Conservation (phyloP, 92 coral and sea anemone species). For the Porites cylindrica region DNA sequence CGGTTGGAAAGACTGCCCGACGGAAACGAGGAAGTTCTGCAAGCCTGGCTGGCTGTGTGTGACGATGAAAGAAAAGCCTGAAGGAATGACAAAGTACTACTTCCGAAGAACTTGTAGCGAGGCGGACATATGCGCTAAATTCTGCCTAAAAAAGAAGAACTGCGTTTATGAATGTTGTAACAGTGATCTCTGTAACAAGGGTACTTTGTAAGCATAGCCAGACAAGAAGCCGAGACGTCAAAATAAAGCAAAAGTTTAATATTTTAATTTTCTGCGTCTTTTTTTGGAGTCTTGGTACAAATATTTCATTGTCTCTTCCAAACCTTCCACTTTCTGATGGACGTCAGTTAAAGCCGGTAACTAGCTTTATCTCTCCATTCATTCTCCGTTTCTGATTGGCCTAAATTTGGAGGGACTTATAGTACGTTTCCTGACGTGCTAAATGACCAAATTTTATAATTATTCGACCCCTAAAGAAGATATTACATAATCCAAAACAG, state of each 20-base stretch:
- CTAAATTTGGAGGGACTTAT: no score
- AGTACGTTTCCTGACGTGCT: no score
- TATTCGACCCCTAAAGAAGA: no score
- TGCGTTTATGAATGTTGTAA: slow-evolving; percentile 56
- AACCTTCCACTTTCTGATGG: no score
- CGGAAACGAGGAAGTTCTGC: slow-evolving; percentile 22
- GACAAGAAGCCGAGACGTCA: not conserved
- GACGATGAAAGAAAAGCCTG: slow-evolving; percentile 39
- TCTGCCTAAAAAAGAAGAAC: slow-evolving; percentile 52
- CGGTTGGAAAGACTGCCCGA: slow-evolving; percentile 40
- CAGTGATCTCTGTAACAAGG: slow-evolving; percentile 50
- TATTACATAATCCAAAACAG: no score
- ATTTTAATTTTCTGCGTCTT: no score
- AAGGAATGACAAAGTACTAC: slow-evolving; percentile 37
- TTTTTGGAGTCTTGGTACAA: no score
- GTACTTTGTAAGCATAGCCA: not conserved
- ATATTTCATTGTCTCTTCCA: no score
- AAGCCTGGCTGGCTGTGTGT: slow-evolving; percentile 60
- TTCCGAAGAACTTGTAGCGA: slow-evolving; percentile 63
- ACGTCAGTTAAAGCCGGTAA: no score
- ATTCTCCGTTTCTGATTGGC: no score
- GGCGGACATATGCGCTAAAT: slow-evolving; percentile 47
- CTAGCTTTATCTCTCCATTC: no score
- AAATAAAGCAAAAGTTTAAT: not conserved
- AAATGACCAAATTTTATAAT: no score